Percentiles rank a stretch among this genome's conserved stretches.
phyloP scores from a whole-genome alignment of 2,797 vertebrate species.

The Gymnocypris eckloni region DNA sequence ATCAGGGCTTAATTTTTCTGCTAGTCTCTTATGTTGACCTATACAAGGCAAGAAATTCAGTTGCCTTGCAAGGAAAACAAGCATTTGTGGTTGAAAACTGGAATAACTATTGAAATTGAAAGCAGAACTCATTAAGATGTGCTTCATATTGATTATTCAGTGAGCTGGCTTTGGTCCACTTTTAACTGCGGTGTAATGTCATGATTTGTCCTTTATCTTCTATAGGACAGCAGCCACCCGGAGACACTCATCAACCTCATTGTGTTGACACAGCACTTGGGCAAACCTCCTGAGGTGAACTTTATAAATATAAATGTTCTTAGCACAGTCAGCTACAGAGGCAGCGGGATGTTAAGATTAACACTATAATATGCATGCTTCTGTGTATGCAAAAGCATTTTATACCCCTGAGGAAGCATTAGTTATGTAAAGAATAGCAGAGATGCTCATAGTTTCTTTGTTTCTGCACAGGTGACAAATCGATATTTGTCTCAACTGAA shows the following conservation, averaged over 20 bases:
- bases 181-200: background rate
- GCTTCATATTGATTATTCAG: background rate
- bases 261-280: constrained; percentile 92
- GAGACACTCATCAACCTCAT: constrained; percentile 95
- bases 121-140: background rate
- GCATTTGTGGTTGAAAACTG: background rate
- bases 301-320: background rate
- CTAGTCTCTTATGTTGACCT: background rate
- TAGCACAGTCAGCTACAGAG: background rate
- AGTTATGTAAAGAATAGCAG: background rate
- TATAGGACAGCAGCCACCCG: constrained; percentile 92
- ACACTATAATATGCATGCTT: background rate
- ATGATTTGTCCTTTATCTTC: constrained; percentile 5
- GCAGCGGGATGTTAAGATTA: background rate
- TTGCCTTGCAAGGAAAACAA: background rate
- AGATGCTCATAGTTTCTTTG: background rate
- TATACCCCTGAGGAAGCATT: background rate
- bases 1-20: background rate
- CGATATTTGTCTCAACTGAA: constrained; percentile 96
- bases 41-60: background rate
- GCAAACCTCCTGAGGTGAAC: constrained; percentile 92
- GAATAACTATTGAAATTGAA: background rate
- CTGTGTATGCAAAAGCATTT: constrained; percentile 33
- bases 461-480: constrained; percentile 87
- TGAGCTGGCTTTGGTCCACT: background rate